These are phyloP conservation scores for Imbricaverruca yamaguchii DNA, from an alignment of 2,888 invertebrate species.

Conservation along the genomic window DNA sequence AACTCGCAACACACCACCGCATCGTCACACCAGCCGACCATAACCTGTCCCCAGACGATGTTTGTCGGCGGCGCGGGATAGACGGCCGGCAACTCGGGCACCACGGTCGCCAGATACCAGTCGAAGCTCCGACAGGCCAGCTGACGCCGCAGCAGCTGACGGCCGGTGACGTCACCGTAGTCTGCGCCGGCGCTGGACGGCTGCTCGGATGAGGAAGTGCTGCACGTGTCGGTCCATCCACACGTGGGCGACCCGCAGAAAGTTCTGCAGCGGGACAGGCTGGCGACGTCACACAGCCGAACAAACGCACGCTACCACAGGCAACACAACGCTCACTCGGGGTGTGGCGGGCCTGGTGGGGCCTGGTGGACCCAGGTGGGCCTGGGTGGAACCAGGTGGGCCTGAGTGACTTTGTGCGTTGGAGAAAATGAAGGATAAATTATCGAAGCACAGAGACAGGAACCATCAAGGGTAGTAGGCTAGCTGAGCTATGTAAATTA, in stretches of 20 bases:
- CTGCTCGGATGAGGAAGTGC: background rate
- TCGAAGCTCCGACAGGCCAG: background rate
- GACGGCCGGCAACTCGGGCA: background rate
- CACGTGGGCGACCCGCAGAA: background rate
- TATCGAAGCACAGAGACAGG: too few species aligned
- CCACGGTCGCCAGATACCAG: background rate
- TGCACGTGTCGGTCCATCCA: background rate
- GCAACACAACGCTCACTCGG: too few species aligned
- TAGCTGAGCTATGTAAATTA: too few species aligned
- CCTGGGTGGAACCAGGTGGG: too few species aligned
- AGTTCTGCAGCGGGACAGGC: background rate
- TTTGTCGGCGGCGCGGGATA: background rate
- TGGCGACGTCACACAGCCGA: background rate
- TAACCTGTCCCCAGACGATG: background rate
- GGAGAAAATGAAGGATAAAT: too few species aligned
- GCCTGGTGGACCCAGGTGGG: too few species aligned
- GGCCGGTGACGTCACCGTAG: background rate
- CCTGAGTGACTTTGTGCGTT: too few species aligned
- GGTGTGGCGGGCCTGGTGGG: too few species aligned
- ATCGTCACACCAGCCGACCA: too few species aligned
- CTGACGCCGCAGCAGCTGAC: background rate
- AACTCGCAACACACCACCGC: too few species aligned
- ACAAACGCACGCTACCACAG: too few species aligned
- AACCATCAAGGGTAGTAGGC: too few species aligned
- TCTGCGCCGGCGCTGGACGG: background rate